phyloP scores from a whole-genome alignment of 1,140 invertebrate genomes.

The Camponotus floridanus region DNA sequence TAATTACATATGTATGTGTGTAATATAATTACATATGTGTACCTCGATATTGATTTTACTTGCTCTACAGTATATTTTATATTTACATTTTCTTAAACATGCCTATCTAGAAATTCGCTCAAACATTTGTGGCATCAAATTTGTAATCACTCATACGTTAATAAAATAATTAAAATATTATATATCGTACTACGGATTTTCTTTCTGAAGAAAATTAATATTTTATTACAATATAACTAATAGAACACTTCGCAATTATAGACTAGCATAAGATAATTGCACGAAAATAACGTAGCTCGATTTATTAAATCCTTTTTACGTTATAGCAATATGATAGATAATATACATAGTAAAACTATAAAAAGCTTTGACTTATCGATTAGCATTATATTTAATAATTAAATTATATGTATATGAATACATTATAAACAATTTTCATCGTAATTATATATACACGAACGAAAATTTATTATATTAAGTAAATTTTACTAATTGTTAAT shows the following conservation, averaged over 20 bases:
- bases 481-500: slow-evolving; percentile 27
- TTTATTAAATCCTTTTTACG: neutral
- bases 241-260: slow-evolving; percentile 5
- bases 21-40: neutral
- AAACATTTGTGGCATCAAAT: slow-evolving; percentile 12
- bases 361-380: neutral
- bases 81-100: slow-evolving; percentile 5
- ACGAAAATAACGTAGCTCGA: slow-evolving; percentile 1
- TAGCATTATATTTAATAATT: slow-evolving; percentile 3
- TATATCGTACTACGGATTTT: neutral
- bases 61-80: slow-evolving; percentile 12
- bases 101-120: slow-evolving; percentile 10
- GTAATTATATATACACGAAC: neutral
- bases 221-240: slow-evolving; percentile 8
- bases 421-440: slow-evolving; percentile 1
- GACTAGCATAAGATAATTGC: slow-evolving; percentile 40
- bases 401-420: neutral
- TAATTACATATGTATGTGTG: neutral
- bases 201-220: slow-evolving; percentile 13
- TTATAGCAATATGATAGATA: neutral
- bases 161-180: slow-evolving; percentile 15
- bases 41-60: slow-evolving; percentile 5
- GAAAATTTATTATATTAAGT: neutral
- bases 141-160: neutral
- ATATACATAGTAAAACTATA: neutral